Evolutionary conservation across 2,888 invertebrate genomes (phyloP).

Genomic region (Tineola bisselliella): DNA sequence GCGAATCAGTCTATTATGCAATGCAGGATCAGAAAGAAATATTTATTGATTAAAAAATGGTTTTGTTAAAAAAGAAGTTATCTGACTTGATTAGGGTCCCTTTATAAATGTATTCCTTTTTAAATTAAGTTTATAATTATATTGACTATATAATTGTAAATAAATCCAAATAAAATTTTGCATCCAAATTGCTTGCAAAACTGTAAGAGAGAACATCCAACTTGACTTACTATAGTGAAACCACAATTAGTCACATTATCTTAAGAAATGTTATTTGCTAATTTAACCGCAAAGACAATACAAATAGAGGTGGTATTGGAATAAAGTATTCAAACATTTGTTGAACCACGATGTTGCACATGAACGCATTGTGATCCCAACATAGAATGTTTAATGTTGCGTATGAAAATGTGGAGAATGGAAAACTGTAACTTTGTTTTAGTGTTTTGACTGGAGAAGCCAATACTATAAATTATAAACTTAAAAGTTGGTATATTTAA

Average conservation of each 20-base stretch:
- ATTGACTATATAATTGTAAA: slow-evolving; percentile 2
- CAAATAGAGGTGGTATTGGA: background rate
- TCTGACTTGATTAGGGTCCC: too few species aligned
- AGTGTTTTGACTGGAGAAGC: background rate
- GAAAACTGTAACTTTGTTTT: background rate
- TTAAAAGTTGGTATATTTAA: too few species aligned
- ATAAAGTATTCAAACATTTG: background rate
- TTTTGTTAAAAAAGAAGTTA: too few species aligned
- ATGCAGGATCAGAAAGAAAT: too few species aligned
- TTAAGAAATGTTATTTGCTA: background rate
- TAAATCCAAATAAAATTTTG: slow-evolving; percentile 12
- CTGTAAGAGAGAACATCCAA: background rate
- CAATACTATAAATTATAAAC: background rate
- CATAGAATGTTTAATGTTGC: slow-evolving; percentile 6
- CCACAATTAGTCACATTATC: background rate
- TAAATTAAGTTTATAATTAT: background rate
- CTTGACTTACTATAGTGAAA: background rate
- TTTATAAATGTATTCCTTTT: too few species aligned
- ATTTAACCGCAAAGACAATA: background rate
- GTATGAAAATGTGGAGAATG: slow-evolving; percentile 5
- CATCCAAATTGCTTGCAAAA: slow-evolving; percentile 3
- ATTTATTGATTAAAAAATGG: too few species aligned
- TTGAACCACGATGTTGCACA: slow-evolving; percentile 2
- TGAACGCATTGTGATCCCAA: background rate
- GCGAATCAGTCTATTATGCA: too few species aligned